Conservation (phyloP, 2,113 vertebrate genomes). For the Daphoenositta chrysoptera region DNA sequence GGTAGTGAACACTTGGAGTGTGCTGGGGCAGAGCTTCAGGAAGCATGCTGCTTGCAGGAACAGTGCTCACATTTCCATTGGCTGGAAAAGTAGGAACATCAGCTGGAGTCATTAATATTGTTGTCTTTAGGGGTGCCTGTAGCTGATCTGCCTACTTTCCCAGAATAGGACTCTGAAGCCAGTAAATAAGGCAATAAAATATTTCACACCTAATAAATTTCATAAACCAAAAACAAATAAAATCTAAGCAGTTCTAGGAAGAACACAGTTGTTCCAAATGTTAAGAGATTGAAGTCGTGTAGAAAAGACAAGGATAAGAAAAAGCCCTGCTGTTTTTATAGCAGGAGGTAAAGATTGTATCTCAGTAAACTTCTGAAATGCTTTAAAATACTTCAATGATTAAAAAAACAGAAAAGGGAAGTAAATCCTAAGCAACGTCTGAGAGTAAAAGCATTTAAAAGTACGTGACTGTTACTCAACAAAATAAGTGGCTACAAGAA, state of each 20-base stretch:
- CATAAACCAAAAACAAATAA: background rate
- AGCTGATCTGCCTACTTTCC: constrained; percentile 7
- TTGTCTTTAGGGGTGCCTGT: constrained; percentile 13
- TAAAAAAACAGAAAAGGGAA: background rate
- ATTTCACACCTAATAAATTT: constrained; percentile 49
- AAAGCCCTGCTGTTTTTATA: background rate
- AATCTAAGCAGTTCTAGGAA: background rate
- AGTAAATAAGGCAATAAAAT: constrained; percentile 48
- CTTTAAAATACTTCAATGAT: constrained; percentile 4
- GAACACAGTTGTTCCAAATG: background rate
- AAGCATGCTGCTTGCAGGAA: background rate
- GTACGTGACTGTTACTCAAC: background rate
- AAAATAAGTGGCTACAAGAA: background rate
- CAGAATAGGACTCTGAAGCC: constrained; percentile 4
- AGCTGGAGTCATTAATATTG: constrained; percentile 45
- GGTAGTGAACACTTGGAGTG: background rate
- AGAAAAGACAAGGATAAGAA: background rate
- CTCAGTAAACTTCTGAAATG: constrained; percentile 10
- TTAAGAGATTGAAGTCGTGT: background rate
- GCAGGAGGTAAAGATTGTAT: background rate
- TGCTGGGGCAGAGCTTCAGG: background rate
- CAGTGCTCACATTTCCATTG: constrained; percentile 8
- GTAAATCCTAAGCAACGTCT: background rate
- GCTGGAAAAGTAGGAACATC: constrained; percentile 30
- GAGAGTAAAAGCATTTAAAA: background rate